Evolutionary conservation across 2,797 vertebrate genomes (phyloP).

Genomic region (Meriones psammophilus): DNA sequence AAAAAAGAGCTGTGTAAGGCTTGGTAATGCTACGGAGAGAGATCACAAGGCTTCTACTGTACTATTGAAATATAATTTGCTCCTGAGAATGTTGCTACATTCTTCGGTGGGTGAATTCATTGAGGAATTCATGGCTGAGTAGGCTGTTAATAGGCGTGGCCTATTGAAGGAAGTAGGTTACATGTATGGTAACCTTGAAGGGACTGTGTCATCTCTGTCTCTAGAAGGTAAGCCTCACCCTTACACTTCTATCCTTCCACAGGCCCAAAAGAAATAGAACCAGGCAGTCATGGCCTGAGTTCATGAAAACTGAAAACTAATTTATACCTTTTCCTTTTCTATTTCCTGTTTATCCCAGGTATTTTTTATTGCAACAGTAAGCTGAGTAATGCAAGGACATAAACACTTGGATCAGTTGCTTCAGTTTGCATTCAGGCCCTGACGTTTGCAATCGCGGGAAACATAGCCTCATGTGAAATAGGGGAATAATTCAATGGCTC

Average conservation of each 20-base stretch:
- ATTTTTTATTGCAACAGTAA: neutral
- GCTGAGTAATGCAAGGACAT: neutral
- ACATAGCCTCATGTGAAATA: constrained; percentile 29
- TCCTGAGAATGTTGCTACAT: neutral
- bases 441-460: neutral
- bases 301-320: neutral
- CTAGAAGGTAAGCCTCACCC: neutral
- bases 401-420: neutral
- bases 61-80: neutral
- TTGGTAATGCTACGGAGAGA: neutral
- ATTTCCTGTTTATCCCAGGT: neutral
- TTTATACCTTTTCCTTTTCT: neutral
- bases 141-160: neutral
- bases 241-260: neutral
- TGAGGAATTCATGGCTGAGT: neutral
- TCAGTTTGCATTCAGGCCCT: neutral
- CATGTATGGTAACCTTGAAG: neutral
- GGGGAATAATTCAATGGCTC: neutral
- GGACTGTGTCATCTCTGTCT: neutral
- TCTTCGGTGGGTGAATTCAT: too few species aligned
- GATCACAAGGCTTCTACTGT: too few species aligned
- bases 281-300: neutral
- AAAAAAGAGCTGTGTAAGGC: too few species aligned
- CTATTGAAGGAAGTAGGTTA: too few species aligned
- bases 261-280: neutral